Conservation (phyloP, 2,888 invertebrate genomes). For the Ophonus ardosiacus region DNA sequence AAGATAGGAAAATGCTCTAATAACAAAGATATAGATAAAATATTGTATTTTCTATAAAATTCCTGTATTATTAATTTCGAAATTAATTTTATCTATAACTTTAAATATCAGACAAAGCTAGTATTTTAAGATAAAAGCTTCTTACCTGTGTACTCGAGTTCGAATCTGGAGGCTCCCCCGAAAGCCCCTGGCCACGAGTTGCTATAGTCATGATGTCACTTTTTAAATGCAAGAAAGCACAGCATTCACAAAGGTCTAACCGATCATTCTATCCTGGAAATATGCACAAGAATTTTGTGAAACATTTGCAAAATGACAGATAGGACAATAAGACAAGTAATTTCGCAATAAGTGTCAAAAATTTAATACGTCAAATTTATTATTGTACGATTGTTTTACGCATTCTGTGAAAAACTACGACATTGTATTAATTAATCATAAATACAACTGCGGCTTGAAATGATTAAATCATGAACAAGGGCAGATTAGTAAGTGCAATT, state of each 20-base stretch:
- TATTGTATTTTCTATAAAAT: background rate
- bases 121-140: background rate
- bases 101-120: too few relatives aligned
- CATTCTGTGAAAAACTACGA: conserved; percentile 9
- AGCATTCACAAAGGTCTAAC: conserved; percentile 51
- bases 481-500: background rate
- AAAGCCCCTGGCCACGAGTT: conserved; percentile 80
- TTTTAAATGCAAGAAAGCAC: conserved; percentile 68
- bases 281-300: conserved; percentile 41
- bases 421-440: conserved; percentile 7
- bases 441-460: background rate
- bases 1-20: background rate
- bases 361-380: conserved; percentile 19
- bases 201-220: conserved; percentile 80
- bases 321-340: background rate
- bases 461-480: conserved; percentile 10
- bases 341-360: conserved; percentile 38
- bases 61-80: background rate
- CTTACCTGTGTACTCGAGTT: conserved; percentile 70
- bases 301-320: conserved; percentile 46
- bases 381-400: conserved; percentile 36
- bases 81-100: background rate
- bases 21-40: background rate
- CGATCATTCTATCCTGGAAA: conserved; percentile 60
- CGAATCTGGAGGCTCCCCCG: conserved; percentile 78